Conservation (phyloP, 2,797 vertebrate species). For the Enteromius fasciolatus region DNA sequence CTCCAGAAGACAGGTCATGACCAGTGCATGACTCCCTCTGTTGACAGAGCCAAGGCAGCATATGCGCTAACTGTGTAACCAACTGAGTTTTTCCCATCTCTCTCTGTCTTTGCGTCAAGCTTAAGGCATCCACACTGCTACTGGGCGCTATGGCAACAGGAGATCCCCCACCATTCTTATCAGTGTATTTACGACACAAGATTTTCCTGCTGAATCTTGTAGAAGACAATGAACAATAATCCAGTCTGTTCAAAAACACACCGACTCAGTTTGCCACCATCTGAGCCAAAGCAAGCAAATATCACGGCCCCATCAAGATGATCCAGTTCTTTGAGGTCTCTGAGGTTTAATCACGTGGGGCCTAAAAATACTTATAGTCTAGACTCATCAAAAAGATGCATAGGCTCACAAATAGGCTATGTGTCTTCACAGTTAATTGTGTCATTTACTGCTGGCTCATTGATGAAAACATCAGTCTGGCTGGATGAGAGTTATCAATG, state of each 20-base stretch:
- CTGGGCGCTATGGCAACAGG: conserved; percentile 62
- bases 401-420: conserved; percentile 5
- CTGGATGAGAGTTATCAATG: conserved; percentile 7
- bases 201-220: conserved; percentile 32
- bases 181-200: conserved; percentile 30
- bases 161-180: conserved; percentile 38
- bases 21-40: neutral
- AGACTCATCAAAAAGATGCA: conserved; percentile 23
- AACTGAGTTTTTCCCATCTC: conserved; percentile 44
- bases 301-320: conserved; percentile 13
- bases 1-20: neutral
- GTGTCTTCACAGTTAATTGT: conserved; percentile 2
- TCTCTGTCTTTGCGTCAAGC: conserved; percentile 39
- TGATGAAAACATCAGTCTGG: neutral
- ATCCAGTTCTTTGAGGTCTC: conserved; percentile 35
- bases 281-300: conserved; percentile 34
- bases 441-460: neutral
- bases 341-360: conserved; percentile 14
- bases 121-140: conserved; percentile 65
- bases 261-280: conserved; percentile 22
- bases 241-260: conserved; percentile 24
- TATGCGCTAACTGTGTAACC: conserved; percentile 55
- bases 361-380: conserved; percentile 42
- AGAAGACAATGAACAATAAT: conserved; percentile 38
- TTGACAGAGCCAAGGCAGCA: conserved; percentile 52